Percentiles rank a stretch among this genome's conserved stretches.
phyloP scores from a whole-genome alignment of 2,888 invertebrate genomes.

The Oscheius myriophilus region DNA sequence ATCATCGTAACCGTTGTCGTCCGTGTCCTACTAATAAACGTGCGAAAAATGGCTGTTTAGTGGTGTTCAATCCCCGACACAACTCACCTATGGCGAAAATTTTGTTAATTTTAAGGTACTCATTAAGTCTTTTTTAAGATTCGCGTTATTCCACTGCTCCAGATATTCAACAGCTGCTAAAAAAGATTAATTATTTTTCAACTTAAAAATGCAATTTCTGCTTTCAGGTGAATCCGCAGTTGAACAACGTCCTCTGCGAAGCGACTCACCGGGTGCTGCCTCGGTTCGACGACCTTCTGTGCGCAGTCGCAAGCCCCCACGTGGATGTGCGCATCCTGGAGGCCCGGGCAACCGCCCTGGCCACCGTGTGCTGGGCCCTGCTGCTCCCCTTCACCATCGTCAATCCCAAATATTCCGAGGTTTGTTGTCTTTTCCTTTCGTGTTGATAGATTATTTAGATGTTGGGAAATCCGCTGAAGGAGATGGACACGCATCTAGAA shows the following conservation, averaged over 20 bases:
- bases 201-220: too few relatives aligned
- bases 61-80: too few relatives aligned
- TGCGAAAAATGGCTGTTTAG: too few relatives aligned
- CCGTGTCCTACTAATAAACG: too few relatives aligned
- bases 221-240: conserved; percentile 42
- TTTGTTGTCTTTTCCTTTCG: neutral
- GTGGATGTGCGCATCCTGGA: conserved; percentile 62
- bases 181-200: too few relatives aligned
- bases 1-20: too few relatives aligned
- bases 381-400: conserved; percentile 59
- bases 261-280: conserved; percentile 63
- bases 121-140: too few relatives aligned
- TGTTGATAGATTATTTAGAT: conserved; percentile 1
- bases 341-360: conserved; percentile 61
- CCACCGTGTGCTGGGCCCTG: conserved; percentile 63
- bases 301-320: conserved; percentile 51
- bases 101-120: too few relatives aligned
- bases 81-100: too few relatives aligned
- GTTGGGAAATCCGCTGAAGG: conserved; percentile 35
- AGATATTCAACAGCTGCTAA: too few relatives aligned
- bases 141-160: too few relatives aligned
- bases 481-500: conserved; percentile 52
- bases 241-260: conserved; percentile 57
- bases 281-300: conserved; percentile 62
- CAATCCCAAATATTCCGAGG: conserved; percentile 47